Evolutionary conservation across 1,140 invertebrate species (phyloP), one percentile per base, ranked within the genome.

Genomic region (Ephestia elutella): DNA sequence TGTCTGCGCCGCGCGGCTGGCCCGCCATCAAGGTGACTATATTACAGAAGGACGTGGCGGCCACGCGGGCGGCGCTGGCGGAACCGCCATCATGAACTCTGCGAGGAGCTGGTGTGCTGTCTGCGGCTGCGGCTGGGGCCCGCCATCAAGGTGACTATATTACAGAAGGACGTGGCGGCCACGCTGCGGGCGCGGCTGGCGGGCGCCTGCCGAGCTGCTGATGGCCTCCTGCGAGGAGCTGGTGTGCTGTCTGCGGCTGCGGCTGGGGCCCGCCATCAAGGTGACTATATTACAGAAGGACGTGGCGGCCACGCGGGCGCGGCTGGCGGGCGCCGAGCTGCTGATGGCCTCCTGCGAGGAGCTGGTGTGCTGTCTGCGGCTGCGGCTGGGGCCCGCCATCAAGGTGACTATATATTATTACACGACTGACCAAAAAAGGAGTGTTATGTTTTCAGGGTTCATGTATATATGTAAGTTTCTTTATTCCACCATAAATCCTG

Each of bases 211-310:
- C 17, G 79, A 78, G 18, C 93, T 98, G 65, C 82, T 97, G 35
- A 92, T 96, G 91, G 86, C 97, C 54, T 94, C 92, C 21, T 95
- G 97, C 89, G 90, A 93, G 60, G 96, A 98, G 89, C 89, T 97
- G 32, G 90, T 94, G 5, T 91, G 92, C 11, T 86, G 94, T 57
- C 89, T 97, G 60, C 91, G 93, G 54, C 89, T 97, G 48, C 95
- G 95, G 78, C 89, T 97, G 28, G 96, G 96, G 13, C 95, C 95
- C 18, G 95, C 96, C 15, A 91, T 97, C 54, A 97, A 96, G 86
- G 91, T 83, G 59, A 71, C 76, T 28, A 28, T 3, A 5, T 28
- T 28, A 8, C 25, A n/a, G n/a, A n/a, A n/a, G 49, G 81, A 72
- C 25, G 75, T 69, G 49, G 74, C 73, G 30, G 79, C 74, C 57